Evolutionary conservation across 2,797 vertebrate genomes (phyloP).

Genomic region (Alexandromys oeconomus): DNA sequence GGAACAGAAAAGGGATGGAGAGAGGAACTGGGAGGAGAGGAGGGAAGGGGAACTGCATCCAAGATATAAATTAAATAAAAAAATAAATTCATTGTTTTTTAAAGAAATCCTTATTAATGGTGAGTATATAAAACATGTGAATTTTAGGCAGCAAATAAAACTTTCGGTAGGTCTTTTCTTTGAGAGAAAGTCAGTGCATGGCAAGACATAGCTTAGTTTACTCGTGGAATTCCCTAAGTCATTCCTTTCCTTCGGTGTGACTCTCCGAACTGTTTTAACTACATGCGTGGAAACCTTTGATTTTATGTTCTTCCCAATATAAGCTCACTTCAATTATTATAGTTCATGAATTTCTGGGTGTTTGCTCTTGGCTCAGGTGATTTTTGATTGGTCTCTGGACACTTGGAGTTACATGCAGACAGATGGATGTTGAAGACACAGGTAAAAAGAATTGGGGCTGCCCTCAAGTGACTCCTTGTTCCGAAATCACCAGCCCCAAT

Average conservation of each 20-base stretch:
- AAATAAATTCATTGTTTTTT: neutral
- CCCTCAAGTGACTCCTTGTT: neutral
- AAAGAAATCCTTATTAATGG: neutral
- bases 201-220: neutral
- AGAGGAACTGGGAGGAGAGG: neutral
- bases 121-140: neutral
- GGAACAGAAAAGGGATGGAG: neutral
- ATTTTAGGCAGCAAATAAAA: conserved; percentile 12
- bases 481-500: neutral
- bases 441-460: neutral
- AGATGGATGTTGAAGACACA: neutral
- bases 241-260: neutral
- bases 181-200: neutral
- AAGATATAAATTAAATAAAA: neutral
- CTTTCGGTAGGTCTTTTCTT: neutral
- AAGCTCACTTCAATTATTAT: neutral
- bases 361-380: neutral
- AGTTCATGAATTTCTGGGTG: neutral
- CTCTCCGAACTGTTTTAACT: neutral
- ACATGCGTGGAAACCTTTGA: neutral
- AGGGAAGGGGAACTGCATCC: neutral
- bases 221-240: neutral
- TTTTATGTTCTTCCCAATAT: neutral
- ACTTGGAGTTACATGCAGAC: neutral
- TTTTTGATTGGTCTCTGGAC: neutral